These are phyloP conservation scores for human DNA, from an alignment of 2,113 vertebrate genomes.

Conservation along the genomic window GRCh38 chr1:155319501-155320000, in stretches of 20 bases:
- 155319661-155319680: conserved; percentile 98
- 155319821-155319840: no score
- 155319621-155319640: conserved; percentile 88
- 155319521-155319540: neutral
- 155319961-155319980: neutral
- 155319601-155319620: conserved; percentile 87
- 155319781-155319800: conserved; percentile 79
- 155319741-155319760: rapidly evolving
- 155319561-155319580: neutral
- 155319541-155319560: neutral
- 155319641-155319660: conserved; percentile 85
- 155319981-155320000: neutral
- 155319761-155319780: neutral
- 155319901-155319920: no score
- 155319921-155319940: conserved; percentile 89
- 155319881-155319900: no score
- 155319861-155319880: no score
- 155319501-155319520: neutral
- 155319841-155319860: no score
- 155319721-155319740: rapidly evolving
- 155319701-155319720: neutral
- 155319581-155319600: rapidly evolving
- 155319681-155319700: conserved; percentile 91
- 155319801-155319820: no score
- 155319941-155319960: neutral